Percentiles rank a stretch among this genome's conserved stretches.
Evolutionary conservation across 2,888 invertebrate genomes (phyloP).

Genomic region (Liposcelis brunnea): DNA sequence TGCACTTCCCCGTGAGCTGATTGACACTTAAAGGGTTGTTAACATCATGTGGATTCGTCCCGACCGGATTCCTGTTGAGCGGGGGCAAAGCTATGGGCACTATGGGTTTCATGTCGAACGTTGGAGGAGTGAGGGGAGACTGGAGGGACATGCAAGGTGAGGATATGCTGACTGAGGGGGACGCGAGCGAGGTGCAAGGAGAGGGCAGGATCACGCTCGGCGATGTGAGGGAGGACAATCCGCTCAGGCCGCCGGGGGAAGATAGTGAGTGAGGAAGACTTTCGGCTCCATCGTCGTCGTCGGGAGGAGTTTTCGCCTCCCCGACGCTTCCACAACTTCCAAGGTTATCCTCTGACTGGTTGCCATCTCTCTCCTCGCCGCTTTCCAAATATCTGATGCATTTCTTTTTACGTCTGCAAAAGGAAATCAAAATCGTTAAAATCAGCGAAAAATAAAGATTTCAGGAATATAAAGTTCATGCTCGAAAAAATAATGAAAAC

Average conservation of each 20-base stretch:
- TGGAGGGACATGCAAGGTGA: constrained; percentile 35
- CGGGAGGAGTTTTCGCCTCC: constrained; percentile 47
- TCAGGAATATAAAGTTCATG: constrained; percentile 18
- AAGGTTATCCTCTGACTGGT: constrained; percentile 52
- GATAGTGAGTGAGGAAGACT: constrained; percentile 30
- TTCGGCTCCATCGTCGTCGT: constrained; percentile 42
- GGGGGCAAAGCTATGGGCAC: constrained; percentile 26
- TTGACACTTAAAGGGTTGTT: constrained; percentile 86
- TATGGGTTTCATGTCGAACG: constrained; percentile 25
- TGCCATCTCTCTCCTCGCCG: constrained; percentile 42
- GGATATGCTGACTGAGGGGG: constrained; percentile 40
- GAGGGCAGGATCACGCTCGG: constrained; percentile 59
- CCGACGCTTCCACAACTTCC: constrained; percentile 67
- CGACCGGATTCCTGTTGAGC: constrained; percentile 59
- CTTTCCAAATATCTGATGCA: constrained; percentile 89
- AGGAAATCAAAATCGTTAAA: constrained; percentile 10
- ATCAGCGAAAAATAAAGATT: constrained; percentile 8
- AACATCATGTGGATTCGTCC: constrained; percentile 79
- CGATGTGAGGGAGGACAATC: constrained; percentile 48
- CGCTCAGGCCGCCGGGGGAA: constrained; percentile 46
- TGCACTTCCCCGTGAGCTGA: constrained; percentile 61
- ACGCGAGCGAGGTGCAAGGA: constrained; percentile 54
- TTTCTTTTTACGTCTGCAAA: constrained; percentile 86
- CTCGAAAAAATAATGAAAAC: constrained; percentile 12
- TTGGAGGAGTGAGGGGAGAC: constrained; percentile 30